These are phyloP conservation scores for Epizoanthus rinbou DNA, from an alignment of 92 coral and sea anemone genomes.

Conservation along the genomic window DNA sequence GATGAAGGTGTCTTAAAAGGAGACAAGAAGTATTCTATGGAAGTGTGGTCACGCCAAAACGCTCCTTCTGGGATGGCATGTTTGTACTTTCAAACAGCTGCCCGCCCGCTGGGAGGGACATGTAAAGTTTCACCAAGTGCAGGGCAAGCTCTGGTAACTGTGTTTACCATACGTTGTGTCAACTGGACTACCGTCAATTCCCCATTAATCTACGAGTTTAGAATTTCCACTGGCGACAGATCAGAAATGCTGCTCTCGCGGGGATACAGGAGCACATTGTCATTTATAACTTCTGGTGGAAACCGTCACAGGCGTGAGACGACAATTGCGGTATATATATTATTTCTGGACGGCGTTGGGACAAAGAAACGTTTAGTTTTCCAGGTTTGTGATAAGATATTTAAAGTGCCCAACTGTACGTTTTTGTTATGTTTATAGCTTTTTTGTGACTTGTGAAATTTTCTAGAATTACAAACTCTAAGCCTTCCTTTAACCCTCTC, in stretches of 20 bases:
- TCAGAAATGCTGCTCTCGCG: neutral
- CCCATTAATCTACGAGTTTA: slow-evolving; percentile 18
- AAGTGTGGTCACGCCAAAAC: neutral
- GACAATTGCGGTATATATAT: neutral
- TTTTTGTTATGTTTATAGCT: neutral
- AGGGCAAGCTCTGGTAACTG: slow-evolving; percentile 21
- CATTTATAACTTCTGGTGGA: neutral
- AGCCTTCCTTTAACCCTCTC: too few species aligned
- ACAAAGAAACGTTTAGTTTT: neutral
- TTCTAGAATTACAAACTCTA: neutral
- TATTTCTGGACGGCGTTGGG: neutral
- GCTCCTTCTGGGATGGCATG: neutral
- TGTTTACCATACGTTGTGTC: slow-evolving; percentile 8
- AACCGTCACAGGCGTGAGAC: neutral
- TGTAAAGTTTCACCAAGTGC: neutral
- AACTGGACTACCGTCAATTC: slow-evolving; percentile 10
- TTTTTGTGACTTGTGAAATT: neutral
- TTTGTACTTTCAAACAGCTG: neutral
- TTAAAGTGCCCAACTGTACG: neutral
- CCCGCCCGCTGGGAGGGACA: neutral
- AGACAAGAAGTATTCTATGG: neutral
- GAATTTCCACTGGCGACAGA: neutral
- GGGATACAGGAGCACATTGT: neutral
- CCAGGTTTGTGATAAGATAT: slow-evolving; percentile 25
- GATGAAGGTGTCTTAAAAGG: neutral